Base-by-base conservation (phyloP, 2,797 vertebrate species). In the Sebastes trivittatus region DNA sequence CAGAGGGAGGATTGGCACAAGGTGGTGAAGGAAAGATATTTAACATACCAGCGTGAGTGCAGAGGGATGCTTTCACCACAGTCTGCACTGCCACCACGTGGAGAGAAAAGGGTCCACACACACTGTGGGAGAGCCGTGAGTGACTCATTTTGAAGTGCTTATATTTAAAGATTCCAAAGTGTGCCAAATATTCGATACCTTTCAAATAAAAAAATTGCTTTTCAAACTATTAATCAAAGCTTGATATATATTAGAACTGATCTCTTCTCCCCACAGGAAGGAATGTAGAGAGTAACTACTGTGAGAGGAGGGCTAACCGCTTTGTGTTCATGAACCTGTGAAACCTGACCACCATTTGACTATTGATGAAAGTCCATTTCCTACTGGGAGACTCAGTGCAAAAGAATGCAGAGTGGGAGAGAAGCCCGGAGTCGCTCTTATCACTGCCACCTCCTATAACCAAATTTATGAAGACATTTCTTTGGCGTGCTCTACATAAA, bases 31-130 rank as follows among this genome's bases (percentile, higher is more conserved):
- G 75, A 60, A 56, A 55, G 72, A 76, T 34, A 63, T 68, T 63
- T 68, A 65, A 22, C 70, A 54, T 5, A 14, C 30, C 65, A 34
- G 61, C 16, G 20, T 52, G 49, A 52, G 3, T 4, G 29, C 11
- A 8, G 60, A n/a, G 25, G 0, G 62, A 6, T 0, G 22, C 59
- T 54, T 60, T 66, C 38, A 22, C 52, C 6, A 67, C 6, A 67
- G 90, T 56, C 90, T 92, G 65, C 78, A 77, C 38, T 78, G 90
- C 88, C 93, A 87, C 78, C 88, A 0, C 79, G 90, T 93, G 94
- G 90, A 49, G 2, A 18, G n/a, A 18, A 1, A 38, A 2, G 46
- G 27, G 1, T 23, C 27, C 10, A 11, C 36, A 11, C 54, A 68
- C 5, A 5, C 6, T 2, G 18, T 6, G 20, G 9, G n/a, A 16